Conservation (phyloP, 1,140 invertebrate species). For the Eueides isabella region DNA sequence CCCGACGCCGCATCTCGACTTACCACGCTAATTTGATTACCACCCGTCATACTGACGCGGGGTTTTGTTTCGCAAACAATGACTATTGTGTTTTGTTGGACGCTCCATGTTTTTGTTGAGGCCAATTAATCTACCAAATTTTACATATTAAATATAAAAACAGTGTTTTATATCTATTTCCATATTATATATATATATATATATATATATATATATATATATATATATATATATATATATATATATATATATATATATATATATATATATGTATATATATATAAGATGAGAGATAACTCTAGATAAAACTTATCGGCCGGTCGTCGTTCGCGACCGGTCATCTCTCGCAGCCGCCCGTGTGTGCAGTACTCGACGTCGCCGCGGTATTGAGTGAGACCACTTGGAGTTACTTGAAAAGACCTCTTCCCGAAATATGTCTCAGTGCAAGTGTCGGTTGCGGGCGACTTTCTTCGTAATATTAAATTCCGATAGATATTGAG, state of each 20-base stretch:
- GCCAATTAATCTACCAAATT: not conserved
- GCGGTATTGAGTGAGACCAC: slow-evolving; percentile 5
- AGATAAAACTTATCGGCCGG: no score
- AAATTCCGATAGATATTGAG: slow-evolving; percentile 32
- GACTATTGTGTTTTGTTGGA: slow-evolving; percentile 18
- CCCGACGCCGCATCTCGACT: not conserved
- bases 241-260: no score
- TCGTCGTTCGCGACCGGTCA: not conserved
- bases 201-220: no score
- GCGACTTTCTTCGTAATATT: slow-evolving; percentile 27
- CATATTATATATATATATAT: not conserved
- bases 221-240: no score
- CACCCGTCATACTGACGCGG: slow-evolving; percentile 24
- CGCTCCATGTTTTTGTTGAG: not conserved
- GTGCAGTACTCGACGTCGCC: not conserved
- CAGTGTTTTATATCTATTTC: not conserved
- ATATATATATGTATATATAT: no score
- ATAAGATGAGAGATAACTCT: no score
- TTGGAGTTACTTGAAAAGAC: slow-evolving; percentile 3
- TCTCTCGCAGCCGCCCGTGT: not conserved
- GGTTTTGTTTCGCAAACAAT: slow-evolving; percentile 19
- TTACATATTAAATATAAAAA: not conserved
- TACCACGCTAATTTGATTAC: slow-evolving; percentile 29
- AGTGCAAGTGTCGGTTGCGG: not conserved
- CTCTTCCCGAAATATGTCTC: slow-evolving; percentile 10